These are phyloP conservation scores for Thinocorus orbignyianus DNA, from an alignment of 2,113 vertebrate genomes.

Conservation along the genomic window DNA sequence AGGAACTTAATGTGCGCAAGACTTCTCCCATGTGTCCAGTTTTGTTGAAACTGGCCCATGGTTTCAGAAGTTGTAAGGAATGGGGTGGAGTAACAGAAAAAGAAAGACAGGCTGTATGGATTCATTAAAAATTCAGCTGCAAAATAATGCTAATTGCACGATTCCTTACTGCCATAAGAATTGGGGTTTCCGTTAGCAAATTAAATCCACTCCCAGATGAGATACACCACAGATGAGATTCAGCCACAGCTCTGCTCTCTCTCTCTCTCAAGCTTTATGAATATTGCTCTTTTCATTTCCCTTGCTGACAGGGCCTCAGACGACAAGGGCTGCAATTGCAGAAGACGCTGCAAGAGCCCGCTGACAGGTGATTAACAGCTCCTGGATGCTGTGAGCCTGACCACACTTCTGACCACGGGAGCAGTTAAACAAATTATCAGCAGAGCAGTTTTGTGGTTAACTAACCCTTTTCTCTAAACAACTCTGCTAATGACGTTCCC, in stretches of 20 bases:
- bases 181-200: background rate
- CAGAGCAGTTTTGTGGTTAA: conserved; percentile 60
- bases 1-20: background rate
- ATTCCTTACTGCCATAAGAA: background rate
- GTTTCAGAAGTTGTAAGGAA: background rate
- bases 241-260: background rate
- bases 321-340: conserved; percentile 22
- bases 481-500: background rate
- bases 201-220: background rate
- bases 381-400: conserved; percentile 57
- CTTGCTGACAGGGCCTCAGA: conserved; percentile 29
- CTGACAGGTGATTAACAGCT: conserved; percentile 71
- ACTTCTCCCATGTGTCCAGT: background rate
- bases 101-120: background rate
- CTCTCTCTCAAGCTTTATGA: background rate
- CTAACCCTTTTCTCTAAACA: conserved; percentile 49
- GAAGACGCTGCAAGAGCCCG: conserved; percentile 21
- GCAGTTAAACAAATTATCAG: conserved; percentile 69
- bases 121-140: background rate
- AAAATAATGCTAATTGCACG: background rate
- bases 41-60: background rate
- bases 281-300: conserved; percentile 41
- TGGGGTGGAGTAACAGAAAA: background rate
- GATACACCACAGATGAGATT: background rate
- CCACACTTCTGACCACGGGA: conserved; percentile 51